A percentile compares a stretch with the other conserved stretches of the same genome.
Conservation (phyloP, 2,113 vertebrate genomes). For the Cercocebus atys region DNA sequence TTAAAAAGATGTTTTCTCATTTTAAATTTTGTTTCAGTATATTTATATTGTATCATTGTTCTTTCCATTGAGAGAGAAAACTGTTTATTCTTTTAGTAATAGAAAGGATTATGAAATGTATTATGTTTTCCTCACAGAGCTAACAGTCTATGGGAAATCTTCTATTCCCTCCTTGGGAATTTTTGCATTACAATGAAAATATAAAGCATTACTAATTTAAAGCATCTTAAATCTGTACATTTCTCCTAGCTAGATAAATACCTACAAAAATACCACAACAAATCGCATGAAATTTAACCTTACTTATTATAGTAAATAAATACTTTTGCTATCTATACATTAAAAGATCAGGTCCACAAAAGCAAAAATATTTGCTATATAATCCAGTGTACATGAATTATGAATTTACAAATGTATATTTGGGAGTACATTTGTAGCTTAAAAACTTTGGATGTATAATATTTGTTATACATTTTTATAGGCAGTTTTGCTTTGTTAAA, state of each 20-base stretch:
- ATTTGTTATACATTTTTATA: slow-evolving; percentile 27
- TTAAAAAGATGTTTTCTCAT: not conserved
- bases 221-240: not conserved
- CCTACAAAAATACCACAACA: not conserved
- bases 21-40: not conserved
- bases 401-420: not conserved
- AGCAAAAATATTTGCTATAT: not conserved
- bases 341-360: not conserved
- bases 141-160: not conserved
- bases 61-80: not conserved
- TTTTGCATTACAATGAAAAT: slow-evolving; percentile 27
- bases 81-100: slow-evolving; percentile 14
- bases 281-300: not conserved
- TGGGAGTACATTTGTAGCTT: not conserved
- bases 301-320: slow-evolving; percentile 22
- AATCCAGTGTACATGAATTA: not conserved
- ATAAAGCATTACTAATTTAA: slow-evolving; percentile 25
- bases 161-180: not conserved
- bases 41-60: not conserved
- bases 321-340: slow-evolving; percentile 1
- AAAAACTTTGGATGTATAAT: not conserved
- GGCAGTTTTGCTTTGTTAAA: slow-evolving; percentile 29
- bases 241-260: slow-evolving; percentile 12
- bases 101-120: not conserved
- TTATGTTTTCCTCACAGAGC: not conserved